These are phyloP conservation scores for Hydrolagus colliei DNA, from an alignment of 2,797 vertebrate genomes.

Conservation along the genomic window DNA sequence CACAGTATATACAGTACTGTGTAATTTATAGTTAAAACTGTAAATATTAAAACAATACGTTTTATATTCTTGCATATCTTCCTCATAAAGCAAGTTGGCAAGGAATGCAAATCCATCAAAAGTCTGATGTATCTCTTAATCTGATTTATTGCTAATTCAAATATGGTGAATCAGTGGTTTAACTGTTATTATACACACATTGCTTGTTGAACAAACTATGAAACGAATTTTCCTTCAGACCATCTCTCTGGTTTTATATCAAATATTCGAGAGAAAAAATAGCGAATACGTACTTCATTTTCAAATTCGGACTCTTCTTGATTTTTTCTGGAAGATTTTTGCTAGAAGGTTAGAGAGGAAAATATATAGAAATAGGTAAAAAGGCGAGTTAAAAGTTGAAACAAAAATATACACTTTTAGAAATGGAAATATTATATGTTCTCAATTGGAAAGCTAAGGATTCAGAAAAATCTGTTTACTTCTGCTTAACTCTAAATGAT, in stretches of 20 bases:
- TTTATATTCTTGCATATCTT: too few relatives aligned
- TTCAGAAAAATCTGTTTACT: too few relatives aligned
- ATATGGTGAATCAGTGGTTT: too few relatives aligned
- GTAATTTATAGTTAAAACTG: too few relatives aligned
- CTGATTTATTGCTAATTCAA: background rate
- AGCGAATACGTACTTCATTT: conserved; percentile 66
- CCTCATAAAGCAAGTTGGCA: too few relatives aligned
- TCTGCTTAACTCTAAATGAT: too few relatives aligned
- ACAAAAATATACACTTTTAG: background rate
- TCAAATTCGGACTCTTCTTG: conserved; percentile 76
- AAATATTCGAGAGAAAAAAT: background rate
- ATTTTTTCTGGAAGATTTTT: conserved; percentile 81
- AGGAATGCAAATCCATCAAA: too few relatives aligned
- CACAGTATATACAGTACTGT: too few relatives aligned
- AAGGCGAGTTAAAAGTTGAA: background rate
- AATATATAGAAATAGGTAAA: background rate
- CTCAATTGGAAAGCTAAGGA: too few relatives aligned
- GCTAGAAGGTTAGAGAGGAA: conserved; percentile 49
- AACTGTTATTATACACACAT: too few relatives aligned
- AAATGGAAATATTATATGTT: background rate
- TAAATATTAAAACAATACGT: too few relatives aligned
- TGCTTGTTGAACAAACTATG: background rate
- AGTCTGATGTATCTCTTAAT: too few relatives aligned
- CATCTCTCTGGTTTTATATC: background rate
- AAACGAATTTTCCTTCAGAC: background rate